Base-by-base conservation (phyloP, 1,140 invertebrate species). In the Drosophila sulfurigaster region DNA sequence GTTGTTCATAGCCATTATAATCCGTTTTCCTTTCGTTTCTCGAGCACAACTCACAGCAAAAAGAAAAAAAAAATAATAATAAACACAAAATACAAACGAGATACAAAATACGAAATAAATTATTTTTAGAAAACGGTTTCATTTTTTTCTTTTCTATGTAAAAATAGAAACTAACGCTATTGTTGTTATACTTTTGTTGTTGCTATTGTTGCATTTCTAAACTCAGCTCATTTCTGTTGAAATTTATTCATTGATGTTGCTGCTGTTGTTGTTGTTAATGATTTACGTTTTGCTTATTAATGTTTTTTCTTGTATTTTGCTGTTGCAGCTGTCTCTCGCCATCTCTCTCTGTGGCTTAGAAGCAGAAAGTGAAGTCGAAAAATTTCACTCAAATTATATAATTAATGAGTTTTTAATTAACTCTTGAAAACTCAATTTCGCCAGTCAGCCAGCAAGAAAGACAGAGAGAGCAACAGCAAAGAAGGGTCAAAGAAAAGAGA, bases 311-410 rank as follows among this genome's bases (percentile, higher is more conserved):
- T 58, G 28, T 48, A 28, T 58, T 3, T 71, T 57, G 30, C 58
- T 60, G 70, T 59, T 67, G 25, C 64, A 70, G 49, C 35, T 74
- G 65, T 60, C 41, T 46, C 13, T 25, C 20, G 3, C 20, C 20
- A 25, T 25, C 20, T 25, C 20, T 25, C 20, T 25, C 20, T 25
- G 20, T 38, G 46, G 62, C 70, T 78, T 86, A 85, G 83, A 88
- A 88, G 75, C 70, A 71, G 85, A 88, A 88, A 89, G 85, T 88
- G 80, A 76, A 76, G 48, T 72, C 30, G 32, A 72, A 72, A 25
- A 88, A 75, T 88, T 89, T 88, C 83, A 88, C 83, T 85, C 60
- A 67, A 89, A 83, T 83, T 78, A 89, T 89, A 88, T 83, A 89
- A 82, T 82, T 87, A 88, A 88, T 88, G 83, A 35, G 66, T 41